Conservation (phyloP, 2,113 vertebrate species). For the Macaca mulatta region DNA sequence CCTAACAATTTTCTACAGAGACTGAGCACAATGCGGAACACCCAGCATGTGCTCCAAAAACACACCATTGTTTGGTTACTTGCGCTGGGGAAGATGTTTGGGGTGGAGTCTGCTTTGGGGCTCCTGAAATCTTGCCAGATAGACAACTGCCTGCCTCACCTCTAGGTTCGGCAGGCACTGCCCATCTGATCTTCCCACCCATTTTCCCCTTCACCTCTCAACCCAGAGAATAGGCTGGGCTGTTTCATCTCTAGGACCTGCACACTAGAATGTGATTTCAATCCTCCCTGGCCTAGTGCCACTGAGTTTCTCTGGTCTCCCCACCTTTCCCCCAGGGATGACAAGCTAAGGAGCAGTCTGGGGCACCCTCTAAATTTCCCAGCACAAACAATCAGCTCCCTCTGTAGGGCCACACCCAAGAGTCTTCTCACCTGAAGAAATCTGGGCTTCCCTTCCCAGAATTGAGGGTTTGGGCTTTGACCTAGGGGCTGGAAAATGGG, state of each 20-base stretch:
- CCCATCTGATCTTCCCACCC: not conserved
- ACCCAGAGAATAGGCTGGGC: conserved; percentile 2
- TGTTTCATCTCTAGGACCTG: conserved; percentile 45
- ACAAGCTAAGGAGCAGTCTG: conserved; percentile 51
- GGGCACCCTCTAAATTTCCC: conserved; percentile 50
- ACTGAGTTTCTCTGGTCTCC: conserved; percentile 37
- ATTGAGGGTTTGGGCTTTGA: not conserved
- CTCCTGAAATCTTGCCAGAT: conserved; percentile 42
- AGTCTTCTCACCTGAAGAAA: conserved; percentile 34
- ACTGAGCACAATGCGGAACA: not conserved
- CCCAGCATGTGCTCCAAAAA: conserved; percentile 32
- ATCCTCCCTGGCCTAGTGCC: conserved; percentile 34
- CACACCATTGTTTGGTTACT: conserved; percentile 35
- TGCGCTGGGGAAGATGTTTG: not conserved
- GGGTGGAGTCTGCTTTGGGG: conserved; percentile 8
- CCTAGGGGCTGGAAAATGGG: not conserved
- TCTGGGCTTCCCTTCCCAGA: not conserved
- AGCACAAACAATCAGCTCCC: conserved; percentile 37
- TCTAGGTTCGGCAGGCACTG: not conserved
- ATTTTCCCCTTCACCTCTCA: conserved; percentile 49
- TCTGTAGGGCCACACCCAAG: conserved; percentile 20
- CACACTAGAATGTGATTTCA: conserved; percentile 5
- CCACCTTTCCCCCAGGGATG: conserved; percentile 20
- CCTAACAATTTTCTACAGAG: conserved; percentile 16
- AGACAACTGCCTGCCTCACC: not conserved